Base-by-base conservation (phyloP, 2,888 invertebrate species). In the Standfussiana lucernea region DNA sequence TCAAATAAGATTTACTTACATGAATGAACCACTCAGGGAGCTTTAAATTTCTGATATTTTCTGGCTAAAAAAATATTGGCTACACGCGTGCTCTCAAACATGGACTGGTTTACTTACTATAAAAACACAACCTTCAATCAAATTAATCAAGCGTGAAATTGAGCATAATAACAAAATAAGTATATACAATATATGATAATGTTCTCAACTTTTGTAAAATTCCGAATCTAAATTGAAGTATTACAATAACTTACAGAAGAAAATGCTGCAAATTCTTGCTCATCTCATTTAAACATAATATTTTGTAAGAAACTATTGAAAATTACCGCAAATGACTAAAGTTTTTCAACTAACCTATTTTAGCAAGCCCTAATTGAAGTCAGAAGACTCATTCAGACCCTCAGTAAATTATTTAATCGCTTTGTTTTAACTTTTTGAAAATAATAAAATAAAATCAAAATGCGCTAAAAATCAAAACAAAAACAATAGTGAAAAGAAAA, bases 121-220 rank as follows among this genome's bases (percentile, higher is more conserved):
- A 1, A 24, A 77, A n/a, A 66, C 15, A 28, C 77, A 50, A 61
- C 47, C 15, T 24, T 74, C 56, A 18, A 32, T 61, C 21, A n/a
- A 62, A 62, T 21, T 45, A 77, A 50, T 62, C 35, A 77, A 77
- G 77, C 77, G 45, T 77, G n/a, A 50, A 75, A 75, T 62, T 47
- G 21, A 18, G 32, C n/a, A n/a, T n/a, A 47, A 21, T 8, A 45
- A 32, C 10, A 32, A 70, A 72, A 6, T 47, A 68, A 13, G 32
- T 64, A 18, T 24, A 15, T 40, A 18, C 2, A 28, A 5, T 56
- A 7, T 56, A 4, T 7, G 2, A 0, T n/a, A 11, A 2, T 6
- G 21, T 10, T 6, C 35, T 0, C 21, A 40, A 13, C 13, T 21
- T 37, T 40, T 28, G 45, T 40, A 13, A 50, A 53, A 13, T 67